Base-by-base conservation (phyloP, 1,140 invertebrate species). In the Musca domestica region DNA sequence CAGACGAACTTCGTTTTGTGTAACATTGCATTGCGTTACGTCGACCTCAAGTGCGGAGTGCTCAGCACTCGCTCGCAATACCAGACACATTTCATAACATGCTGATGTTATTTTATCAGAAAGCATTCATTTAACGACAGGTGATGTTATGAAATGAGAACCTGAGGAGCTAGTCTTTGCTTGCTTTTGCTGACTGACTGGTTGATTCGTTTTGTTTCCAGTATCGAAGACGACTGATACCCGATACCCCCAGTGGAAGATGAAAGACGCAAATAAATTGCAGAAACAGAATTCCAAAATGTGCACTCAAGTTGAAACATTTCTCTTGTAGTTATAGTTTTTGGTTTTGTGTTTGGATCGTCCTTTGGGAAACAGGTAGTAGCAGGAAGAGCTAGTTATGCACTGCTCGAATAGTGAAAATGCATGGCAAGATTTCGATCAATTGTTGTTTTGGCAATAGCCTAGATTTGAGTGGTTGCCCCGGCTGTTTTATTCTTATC, bases 41-140 rank as follows among this genome's bases (percentile, higher is more conserved):
- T 30, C 9, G 27, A 30, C 3, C 9, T 4, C 27, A 30, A 41
- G 34, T 41, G 10, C 10, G 34, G 6, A 4, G 27, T 9, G 3
- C 34, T 41, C 34, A 41, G 6, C 34, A 41, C 34, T 41, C n/a
- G n/a, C n/a, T n/a, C 34, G 34, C 34, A 41, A 41, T 12, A 41
- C 34, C 34, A 41, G 10, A 41, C n/a, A n/a, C 56, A 34, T 61
- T 61, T 61, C 56, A 61, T 61, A 61, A 61, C 56, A 61, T 41
- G 34, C 34, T 41, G 34, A 41, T 41, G 34, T 61, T 61, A 61
- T 61, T 27, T 27, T 61, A 61, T 61, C 56, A 34, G n/a, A 61
- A 61, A 61, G 34, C 27, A 61, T 61, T 61, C 34, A 61, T 61
- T 61, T 61, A 61, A 61, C 56, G 56, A 61, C 56, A 61, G 56